These are phyloP conservation scores for Agrochola lota DNA, from an alignment of 2,888 invertebrate genomes.

Conservation along the genomic window DNA sequence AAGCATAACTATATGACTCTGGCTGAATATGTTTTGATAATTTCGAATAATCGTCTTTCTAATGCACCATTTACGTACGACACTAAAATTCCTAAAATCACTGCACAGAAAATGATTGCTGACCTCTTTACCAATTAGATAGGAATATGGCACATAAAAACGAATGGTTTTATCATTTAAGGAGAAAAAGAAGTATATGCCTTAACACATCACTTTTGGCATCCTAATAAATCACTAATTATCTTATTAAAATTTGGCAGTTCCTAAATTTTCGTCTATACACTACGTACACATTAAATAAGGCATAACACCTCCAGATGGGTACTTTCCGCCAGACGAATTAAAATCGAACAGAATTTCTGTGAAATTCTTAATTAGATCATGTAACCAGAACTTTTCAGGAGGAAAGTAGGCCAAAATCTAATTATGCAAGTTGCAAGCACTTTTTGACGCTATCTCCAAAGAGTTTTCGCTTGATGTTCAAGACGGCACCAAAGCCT, in stretches of 20 bases:
- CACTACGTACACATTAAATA: background rate
- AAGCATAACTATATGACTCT: background rate
- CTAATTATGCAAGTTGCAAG: conserved; percentile 43
- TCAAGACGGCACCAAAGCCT: conserved; percentile 75
- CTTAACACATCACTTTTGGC: conserved; percentile 1
- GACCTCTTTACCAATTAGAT: conserved; percentile 5
- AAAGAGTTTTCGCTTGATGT: conserved; percentile 78
- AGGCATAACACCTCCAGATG: background rate
- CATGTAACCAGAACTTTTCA: background rate
- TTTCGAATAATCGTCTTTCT: background rate
- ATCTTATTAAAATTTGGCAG: conserved; percentile 29
- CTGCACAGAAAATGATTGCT: background rate
- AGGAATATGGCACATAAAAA: conserved; percentile 27
- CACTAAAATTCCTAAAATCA: background rate
- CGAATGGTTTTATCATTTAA: background rate
- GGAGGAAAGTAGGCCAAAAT: background rate
- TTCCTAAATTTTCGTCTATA: conserved; percentile 17
- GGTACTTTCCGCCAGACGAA: background rate
- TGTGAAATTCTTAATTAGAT: background rate
- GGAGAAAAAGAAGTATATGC: background rate
- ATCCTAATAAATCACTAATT: background rate
- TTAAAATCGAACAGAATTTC: background rate
- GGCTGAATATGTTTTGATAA: background rate
- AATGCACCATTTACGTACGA: background rate
- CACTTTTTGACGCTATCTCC: conserved; percentile 69